A percentile compares a stretch with the other conserved stretches of the same genome.
Evolutionary conservation across 2,113 vertebrate genomes (phyloP).

Genomic region (Datnioides undecimradiatus): DNA sequence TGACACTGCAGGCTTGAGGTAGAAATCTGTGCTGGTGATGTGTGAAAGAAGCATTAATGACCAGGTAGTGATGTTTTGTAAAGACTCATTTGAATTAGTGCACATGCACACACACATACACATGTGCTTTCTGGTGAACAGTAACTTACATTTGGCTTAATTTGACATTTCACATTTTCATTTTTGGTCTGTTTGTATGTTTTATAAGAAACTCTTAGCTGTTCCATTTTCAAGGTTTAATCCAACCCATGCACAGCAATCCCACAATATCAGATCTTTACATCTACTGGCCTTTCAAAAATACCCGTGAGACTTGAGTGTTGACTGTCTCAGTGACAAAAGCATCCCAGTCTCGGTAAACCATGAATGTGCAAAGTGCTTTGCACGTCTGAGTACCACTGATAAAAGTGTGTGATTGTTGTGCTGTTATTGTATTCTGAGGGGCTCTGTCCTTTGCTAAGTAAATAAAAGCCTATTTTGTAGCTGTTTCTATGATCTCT

Average conservation of each 20-base stretch:
- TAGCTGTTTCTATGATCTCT: neutral
- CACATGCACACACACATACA: slow-evolving; percentile 2
- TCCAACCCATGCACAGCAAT: neutral
- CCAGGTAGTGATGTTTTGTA: neutral
- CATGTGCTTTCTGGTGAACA: too few species aligned
- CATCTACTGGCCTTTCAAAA: slow-evolving; percentile 15
- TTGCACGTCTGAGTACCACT: slow-evolving; percentile 15
- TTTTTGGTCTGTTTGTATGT: neutral
- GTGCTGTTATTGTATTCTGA: neutral
- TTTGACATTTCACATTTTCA: neutral
- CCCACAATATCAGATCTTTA: slow-evolving; percentile 3
- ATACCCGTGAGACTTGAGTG: slow-evolving; percentile 30
- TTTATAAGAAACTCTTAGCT: neutral
- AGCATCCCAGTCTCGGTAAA: slow-evolving; percentile 11
- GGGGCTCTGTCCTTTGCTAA: neutral
- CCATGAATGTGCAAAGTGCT: slow-evolving; percentile 50
- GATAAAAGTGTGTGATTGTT: slow-evolving; percentile 30
- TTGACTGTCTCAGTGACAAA: slow-evolving; percentile 41
- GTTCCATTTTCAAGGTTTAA: slow-evolving; percentile 11
- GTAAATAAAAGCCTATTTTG: slow-evolving; percentile 13
- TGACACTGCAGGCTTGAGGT: slow-evolving; percentile 27
- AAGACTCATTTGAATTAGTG: neutral
- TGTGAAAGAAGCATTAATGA: neutral
- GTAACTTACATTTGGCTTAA: too few species aligned
- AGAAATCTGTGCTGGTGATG: slow-evolving; percentile 7